phyloP scores from a whole-genome alignment of 2,113 vertebrate species.

The Albula goreensis region DNA sequence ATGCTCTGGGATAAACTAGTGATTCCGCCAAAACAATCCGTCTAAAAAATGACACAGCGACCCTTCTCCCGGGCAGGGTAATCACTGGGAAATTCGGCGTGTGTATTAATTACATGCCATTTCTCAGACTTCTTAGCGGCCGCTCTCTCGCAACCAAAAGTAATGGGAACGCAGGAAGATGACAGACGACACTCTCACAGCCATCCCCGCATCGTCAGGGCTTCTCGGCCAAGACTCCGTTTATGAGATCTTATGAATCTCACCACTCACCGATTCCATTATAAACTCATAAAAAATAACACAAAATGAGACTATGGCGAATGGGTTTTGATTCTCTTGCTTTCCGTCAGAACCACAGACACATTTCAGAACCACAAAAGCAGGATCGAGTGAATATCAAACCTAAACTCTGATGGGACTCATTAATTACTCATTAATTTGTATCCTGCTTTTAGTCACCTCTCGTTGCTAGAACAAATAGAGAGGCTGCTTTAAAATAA shows the following conservation, averaged over 20 bases:
- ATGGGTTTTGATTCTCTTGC: neutral
- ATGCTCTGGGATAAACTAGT: slow-evolving; percentile 64
- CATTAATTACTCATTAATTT: slow-evolving; percentile 27
- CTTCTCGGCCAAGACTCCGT: neutral
- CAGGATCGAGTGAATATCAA: slow-evolving; percentile 26
- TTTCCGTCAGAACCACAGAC: neutral
- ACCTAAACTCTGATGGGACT: slow-evolving; percentile 18
- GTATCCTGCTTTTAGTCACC: neutral
- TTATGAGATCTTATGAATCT: neutral
- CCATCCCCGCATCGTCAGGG: neutral
- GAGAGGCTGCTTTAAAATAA: slow-evolving; percentile 1
- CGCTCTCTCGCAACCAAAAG: neutral
- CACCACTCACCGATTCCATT: slow-evolving; percentile 12
- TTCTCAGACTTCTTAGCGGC: neutral
- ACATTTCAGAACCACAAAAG: slow-evolving; percentile 22
- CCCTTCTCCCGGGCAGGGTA: slow-evolving; percentile 46
- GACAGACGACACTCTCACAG: slow-evolving; percentile 7
- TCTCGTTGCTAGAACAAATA: neutral
- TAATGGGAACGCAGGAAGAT: slow-evolving; percentile 1
- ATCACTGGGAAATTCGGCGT: slow-evolving; percentile 43
- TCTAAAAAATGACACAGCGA: slow-evolving; percentile 57
- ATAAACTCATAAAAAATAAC: slow-evolving; percentile 13
- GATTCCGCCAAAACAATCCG: slow-evolving; percentile 68
- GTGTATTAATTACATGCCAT: slow-evolving; percentile 1
- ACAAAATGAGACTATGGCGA: neutral